phyloP scores from a whole-genome alignment of 2,113 vertebrate species.

The Halichoerus grypus region DNA sequence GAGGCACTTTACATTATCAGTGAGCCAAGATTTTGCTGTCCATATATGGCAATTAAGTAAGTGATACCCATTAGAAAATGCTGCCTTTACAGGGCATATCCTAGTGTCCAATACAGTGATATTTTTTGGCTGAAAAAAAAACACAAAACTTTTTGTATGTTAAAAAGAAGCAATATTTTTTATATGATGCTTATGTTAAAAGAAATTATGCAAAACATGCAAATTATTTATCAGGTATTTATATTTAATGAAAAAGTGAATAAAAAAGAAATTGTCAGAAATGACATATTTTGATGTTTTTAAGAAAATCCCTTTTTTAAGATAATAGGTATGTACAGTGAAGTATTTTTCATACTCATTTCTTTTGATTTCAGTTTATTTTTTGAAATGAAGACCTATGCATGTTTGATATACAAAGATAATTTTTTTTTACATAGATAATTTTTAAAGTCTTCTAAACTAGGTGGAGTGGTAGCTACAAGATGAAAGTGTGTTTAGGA shows the following conservation, averaged over 20 bases:
- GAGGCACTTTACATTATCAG: background rate
- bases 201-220: background rate
- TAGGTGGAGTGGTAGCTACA: rapidly evolving
- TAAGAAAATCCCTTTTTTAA: background rate
- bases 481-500: background rate
- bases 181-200: background rate
- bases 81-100: background rate
- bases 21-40: background rate
- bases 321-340: background rate
- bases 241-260: background rate
- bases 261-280: background rate
- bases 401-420: too few relatives aligned
- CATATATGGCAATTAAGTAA: background rate
- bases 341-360: background rate
- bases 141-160: background rate
- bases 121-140: too few relatives aligned
- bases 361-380: background rate
- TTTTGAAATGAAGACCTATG: background rate
- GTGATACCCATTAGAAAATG: background rate
- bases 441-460: background rate
- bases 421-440: too few relatives aligned
- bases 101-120: background rate
- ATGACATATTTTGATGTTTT: background rate
- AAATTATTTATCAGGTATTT: background rate
- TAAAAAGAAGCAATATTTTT: background rate